These are phyloP conservation scores for Polypedilum vanderplanki DNA, from an alignment of 1,140 invertebrate genomes.

Conservation along the genomic window DNA sequence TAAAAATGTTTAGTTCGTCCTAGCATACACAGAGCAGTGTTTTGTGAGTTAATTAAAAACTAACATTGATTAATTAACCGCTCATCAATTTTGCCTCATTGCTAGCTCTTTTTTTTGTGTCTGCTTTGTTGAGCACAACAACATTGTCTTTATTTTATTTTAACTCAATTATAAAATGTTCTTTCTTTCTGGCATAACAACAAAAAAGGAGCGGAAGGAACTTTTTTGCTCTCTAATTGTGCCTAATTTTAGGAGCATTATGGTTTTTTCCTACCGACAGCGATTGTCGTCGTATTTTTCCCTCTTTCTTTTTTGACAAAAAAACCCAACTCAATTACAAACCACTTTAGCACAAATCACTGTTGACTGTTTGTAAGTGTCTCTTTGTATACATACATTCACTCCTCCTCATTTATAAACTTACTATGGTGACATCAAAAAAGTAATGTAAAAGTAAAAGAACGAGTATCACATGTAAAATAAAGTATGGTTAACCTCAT, in stretches of 20 bases:
- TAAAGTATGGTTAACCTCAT: background rate
- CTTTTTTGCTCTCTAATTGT: background rate
- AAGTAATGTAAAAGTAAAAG: background rate
- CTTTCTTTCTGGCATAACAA: no score
- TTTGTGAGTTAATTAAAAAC: constrained; percentile 7
- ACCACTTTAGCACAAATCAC: constrained; percentile 16
- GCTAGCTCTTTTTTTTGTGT: background rate
- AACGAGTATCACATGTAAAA: background rate
- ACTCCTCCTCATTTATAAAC: background rate
- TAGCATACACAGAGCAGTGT: no score
- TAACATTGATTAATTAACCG: constrained; percentile 13
- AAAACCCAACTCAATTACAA: constrained; percentile 9
- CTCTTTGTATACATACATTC: background rate
- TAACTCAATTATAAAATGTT: no score
- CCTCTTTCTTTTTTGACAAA: background rate
- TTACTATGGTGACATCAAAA: background rate
- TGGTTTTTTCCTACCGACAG: no score
- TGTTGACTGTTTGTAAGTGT: constrained; percentile 6
- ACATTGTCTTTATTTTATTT: no score
- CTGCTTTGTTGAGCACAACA: background rate
- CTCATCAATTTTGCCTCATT: constrained; percentile 8
- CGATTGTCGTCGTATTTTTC: no score
- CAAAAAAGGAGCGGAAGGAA: background rate
- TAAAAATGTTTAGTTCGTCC: no score
- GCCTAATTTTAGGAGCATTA: background rate